phyloP scores from a whole-genome alignment of 2,888 invertebrate genomes.

The Caenorhabditis parvicauda region DNA sequence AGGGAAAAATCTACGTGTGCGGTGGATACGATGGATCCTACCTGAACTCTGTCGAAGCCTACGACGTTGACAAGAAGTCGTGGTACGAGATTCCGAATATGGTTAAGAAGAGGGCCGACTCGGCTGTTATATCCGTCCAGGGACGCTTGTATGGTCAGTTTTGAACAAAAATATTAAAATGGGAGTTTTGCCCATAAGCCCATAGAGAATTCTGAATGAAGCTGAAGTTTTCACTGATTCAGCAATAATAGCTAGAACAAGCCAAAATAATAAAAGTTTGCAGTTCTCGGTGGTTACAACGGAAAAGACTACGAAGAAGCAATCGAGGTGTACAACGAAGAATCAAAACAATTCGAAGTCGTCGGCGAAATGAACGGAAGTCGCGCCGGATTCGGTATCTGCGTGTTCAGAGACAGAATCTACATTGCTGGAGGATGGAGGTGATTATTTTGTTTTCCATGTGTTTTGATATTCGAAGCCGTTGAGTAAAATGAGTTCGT shows the following conservation, averaged over 20 bases:
- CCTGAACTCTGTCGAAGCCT: conserved; percentile 16
- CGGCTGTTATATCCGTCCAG: not conserved
- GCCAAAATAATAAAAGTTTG: no score
- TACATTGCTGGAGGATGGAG: conserved; percentile 30
- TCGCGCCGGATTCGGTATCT: conserved; percentile 24
- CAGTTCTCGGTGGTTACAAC: conserved; percentile 27
- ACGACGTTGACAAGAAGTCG: not conserved
- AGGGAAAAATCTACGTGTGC: conserved; percentile 18
- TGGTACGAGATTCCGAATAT: not conserved
- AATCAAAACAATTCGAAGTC: conserved; percentile 9
- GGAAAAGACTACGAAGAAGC: conserved; percentile 31
- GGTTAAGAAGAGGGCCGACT: not conserved
- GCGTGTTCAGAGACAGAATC: conserved; percentile 17
- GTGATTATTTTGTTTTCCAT: no score
- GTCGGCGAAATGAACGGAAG: conserved; percentile 23
- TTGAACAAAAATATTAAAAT: not conserved
- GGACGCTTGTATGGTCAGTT: not conserved
- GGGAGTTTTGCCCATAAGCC: no score
- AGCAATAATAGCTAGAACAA: not conserved
- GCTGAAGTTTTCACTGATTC: no score
- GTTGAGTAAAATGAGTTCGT: no score
- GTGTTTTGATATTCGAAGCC: no score
- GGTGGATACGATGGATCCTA: conserved; percentile 26
- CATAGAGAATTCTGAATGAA: no score
- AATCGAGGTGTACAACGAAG: conserved; percentile 12